These are phyloP conservation scores for Criorhina ranunculi DNA, from an alignment of 2,888 invertebrate genomes.

Conservation along the genomic window DNA sequence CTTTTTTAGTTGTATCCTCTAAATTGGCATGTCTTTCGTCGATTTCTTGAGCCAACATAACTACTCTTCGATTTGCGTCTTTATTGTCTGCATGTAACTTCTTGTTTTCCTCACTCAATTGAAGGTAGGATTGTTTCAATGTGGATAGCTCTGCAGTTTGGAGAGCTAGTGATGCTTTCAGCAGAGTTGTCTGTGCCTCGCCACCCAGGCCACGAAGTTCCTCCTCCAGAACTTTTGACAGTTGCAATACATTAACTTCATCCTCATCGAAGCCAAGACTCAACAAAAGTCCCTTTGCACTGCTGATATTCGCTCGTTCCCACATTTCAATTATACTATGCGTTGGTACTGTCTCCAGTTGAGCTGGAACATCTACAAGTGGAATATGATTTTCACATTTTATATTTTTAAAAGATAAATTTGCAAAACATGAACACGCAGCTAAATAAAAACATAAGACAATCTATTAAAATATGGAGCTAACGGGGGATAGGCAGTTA, in stretches of 20 bases:
- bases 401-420: background rate
- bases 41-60: slow-evolving; percentile 93
- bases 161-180: slow-evolving; percentile 87
- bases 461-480: slow-evolving; percentile 33
- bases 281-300: slow-evolving; percentile 87
- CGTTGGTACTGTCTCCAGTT: slow-evolving; percentile 83
- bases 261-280: slow-evolving; percentile 88
- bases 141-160: slow-evolving; percentile 88
- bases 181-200: slow-evolving; percentile 81
- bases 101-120: slow-evolving; percentile 90
- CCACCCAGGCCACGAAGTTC: slow-evolving; percentile 86
- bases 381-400: slow-evolving; percentile 46
- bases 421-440: slow-evolving; percentile 11
- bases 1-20: slow-evolving; percentile 89
- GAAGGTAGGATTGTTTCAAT: slow-evolving; percentile 87
- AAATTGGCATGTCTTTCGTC: slow-evolving; percentile 95
- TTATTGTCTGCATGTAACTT: slow-evolving; percentile 91
- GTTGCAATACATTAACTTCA: slow-evolving; percentile 87
- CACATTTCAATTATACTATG: slow-evolving; percentile 89
- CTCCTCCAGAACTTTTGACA: slow-evolving; percentile 89
- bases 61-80: slow-evolving; percentile 93
- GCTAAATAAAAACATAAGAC: slow-evolving; percentile 45
- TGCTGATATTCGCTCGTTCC: slow-evolving; percentile 89
- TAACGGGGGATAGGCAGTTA: slow-evolving; percentile 30
- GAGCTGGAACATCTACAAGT: slow-evolving; percentile 80